Base-by-base conservation (phyloP, 2,888 invertebrate species). In the Acanthopleura granulata region DNA sequence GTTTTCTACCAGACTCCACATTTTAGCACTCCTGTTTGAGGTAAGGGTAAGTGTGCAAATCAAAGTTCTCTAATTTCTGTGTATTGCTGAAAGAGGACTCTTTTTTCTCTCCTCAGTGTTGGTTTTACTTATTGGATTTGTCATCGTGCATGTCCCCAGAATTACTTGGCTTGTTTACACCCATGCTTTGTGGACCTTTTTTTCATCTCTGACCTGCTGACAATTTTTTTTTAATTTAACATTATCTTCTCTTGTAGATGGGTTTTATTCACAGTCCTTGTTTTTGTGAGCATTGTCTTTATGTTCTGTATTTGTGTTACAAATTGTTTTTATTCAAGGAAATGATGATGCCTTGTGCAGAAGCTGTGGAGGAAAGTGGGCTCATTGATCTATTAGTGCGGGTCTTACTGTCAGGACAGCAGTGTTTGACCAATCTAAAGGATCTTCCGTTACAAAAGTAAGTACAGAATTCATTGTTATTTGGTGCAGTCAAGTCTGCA, bases 1-100 rank as follows among this genome's bases (percentile, higher is more conserved):
- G 29, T 66, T 90, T 82, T 93, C 93, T 18, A 92, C 92, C 25
- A 90, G 94, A 15, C 92, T 95, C 49, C 95, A 95, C 88, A 91
- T 95, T 0, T 93, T 94, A 82, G 94, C 94, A 49, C 90, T 95
- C 4, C 92, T 95, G 82, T 94, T 94, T 87, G 94, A 94, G 90
- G 92, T 91, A 79, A 78, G 79, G 77, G 18, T 57, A n/a, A 57
- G 22, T n/a, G 57, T 57, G 57, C 40, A 40, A 40, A 6, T 40
- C 40, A 40, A 40, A 40, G 9, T 40, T 40, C 40, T 40, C 4
- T 40, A 40, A 40, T 40, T 40, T 6, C n/a, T n/a, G 9, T 40
- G 9, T 40, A 40, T 40, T 40, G 3, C 3, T 40, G 40, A 40
- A 6, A 40, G n/a, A n/a, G n/a, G n/a, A n/a, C n/a, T n/a, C n/a